Percentiles rank a stretch among this genome's conserved stretches.
Evolutionary conservation across 2,797 vertebrate genomes (phyloP).

Genomic region (Alfaro cultratus): DNA sequence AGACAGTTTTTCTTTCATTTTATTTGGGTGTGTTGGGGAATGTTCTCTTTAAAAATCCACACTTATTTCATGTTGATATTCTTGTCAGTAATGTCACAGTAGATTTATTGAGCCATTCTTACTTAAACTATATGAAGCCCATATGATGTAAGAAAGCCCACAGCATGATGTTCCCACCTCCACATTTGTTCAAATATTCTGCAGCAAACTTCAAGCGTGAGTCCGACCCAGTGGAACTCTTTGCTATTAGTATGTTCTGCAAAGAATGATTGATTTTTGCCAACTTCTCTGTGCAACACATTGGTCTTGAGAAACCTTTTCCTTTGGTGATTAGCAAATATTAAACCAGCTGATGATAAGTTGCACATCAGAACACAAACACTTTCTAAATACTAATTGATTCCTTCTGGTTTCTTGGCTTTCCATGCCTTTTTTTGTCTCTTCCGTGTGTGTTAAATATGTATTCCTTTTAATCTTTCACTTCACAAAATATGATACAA

Average conservation of each 20-base stretch:
- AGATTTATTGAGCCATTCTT: background rate
- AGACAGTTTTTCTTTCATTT: background rate
- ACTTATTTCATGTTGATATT: background rate
- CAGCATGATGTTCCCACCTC: background rate
- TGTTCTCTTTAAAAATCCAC: background rate
- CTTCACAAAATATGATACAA: background rate
- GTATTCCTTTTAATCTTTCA: background rate
- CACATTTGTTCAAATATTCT: background rate
- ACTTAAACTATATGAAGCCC: background rate
- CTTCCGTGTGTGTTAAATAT: background rate
- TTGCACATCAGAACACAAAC: background rate
- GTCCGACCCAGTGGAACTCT: background rate
- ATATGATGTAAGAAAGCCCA: background rate
- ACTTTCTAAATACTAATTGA: background rate
- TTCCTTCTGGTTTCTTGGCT: background rate
- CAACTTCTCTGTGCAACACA: background rate
- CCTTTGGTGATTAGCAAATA: background rate
- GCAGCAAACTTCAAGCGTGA: too few relatives aligned
- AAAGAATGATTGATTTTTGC: background rate
- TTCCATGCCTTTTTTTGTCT: background rate
- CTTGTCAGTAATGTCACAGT: background rate
- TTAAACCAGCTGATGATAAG: background rate
- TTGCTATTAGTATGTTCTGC: background rate
- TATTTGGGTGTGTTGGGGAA: background rate
- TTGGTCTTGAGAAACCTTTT: background rate